Evolutionary conservation across 2,113 vertebrate genomes (phyloP), one percentile per base, ranked within the genome.

Genomic region (Psilopogon haemacephalus): DNA sequence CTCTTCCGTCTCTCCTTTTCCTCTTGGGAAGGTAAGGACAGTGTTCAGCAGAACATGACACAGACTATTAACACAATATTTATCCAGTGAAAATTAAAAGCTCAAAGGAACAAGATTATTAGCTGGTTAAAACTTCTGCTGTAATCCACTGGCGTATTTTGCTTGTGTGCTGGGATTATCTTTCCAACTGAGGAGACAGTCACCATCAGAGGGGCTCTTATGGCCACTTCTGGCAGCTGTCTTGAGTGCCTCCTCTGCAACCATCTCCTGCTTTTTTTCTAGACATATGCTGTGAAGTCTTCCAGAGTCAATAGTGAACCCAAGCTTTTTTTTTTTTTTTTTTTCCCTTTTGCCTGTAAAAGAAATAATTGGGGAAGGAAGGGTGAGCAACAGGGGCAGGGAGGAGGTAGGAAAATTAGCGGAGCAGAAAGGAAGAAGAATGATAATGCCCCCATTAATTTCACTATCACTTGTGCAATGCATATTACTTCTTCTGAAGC

Each of bases 221-320:
- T 98, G 98, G 72, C 98, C 98, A 40, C 58, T 86, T 73, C 90
- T 44, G 54, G 96, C 98, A 86, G 98, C 97, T 40, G 96, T 98
- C 85, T 94, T 84, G 42, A 98, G 70, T 7, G 93, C 91, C 64
- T 80, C 92, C 87, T 99, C 97, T 60, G 98, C 98, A 56, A 98
- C 94, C 12, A 83, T 91, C 94, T 98, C 98, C 94, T 98, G 98
- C 8, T 98, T 98, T 96, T 98, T 98, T 88, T 98, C 98, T 89
- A 98, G 94, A 70, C 98, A 98, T 60, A 98, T 94, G 30, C 98
- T 98, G 95, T 97, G 97, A 89, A 99, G 96, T 90, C 98, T 99
- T 86, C 97, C 98, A 23, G 94, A 97, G 28, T 98, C 97, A 23
- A 96, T 94, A 23, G 97, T 98, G 84, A 98, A 98, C 19, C 97